Evolutionary conservation across 2,888 invertebrate genomes (phyloP), one percentile per base, ranked within the genome.

Genomic region (Agrochola lota): DNA sequence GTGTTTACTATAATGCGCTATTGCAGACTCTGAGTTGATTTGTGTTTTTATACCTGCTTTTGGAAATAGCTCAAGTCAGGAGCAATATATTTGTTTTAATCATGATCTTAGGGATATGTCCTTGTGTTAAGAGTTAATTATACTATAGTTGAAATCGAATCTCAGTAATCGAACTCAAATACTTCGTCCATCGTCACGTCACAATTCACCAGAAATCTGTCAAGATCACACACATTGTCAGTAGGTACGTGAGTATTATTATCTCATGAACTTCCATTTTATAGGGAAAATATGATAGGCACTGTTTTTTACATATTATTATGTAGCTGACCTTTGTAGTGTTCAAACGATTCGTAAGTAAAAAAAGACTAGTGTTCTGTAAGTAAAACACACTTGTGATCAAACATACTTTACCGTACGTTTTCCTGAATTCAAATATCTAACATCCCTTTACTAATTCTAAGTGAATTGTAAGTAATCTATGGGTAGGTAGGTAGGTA

Each of bases 201-300:
- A 91, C 84, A 88, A 85, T 87, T 88, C 86, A 85, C 80, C 77
- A 87, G 85, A 89, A 90, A 90, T 88, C 90, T 90, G 92, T 91
- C 92, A 91, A 91, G 89, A 92, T 89, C 91, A 89, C 87, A 62
- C 80, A 87, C 88, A 90, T 87, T 80, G 83, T 80, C 79, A 80
- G 73, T 43, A 43, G 9, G 40, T 85, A 82, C 26, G 80, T 80
- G 59, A 83, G 79, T 83, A 77, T 64, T 83, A 82, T 67, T 68
- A 80, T 75, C 80, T 78, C 74, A 60, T 79, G 73, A 83, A 80
- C 89, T 78, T 83, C 87, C 79, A 88, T 88, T 87, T 78, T 81
- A 9, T 57, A 49, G 17, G 57, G 64, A 69, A 76, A 83, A 63
- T 69, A 76, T 73, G 63, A 40, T 68, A 70, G 2, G 57, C 43